A percentile compares a stretch with the other conserved stretches of the same genome.
phyloP scores from a whole-genome alignment of 1,140 invertebrate genomes.

The Aphelinus certus region DNA sequence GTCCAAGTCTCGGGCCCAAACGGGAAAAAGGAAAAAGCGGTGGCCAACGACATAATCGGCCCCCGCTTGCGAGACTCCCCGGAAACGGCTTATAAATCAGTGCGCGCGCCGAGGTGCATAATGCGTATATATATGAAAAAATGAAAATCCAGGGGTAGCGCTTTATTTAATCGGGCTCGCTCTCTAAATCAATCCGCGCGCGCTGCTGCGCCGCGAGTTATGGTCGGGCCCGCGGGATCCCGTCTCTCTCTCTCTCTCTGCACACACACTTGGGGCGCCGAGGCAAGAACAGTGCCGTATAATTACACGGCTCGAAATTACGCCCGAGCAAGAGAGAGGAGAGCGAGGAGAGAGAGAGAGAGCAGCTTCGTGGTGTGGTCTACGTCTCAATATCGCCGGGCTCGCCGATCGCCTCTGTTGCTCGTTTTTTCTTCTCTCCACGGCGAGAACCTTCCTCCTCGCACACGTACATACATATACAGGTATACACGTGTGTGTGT shows the following conservation, averaged over 20 bases:
- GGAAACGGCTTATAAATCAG: constrained; percentile 21
- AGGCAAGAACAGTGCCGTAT: constrained; percentile 52
- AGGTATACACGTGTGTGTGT: no score
- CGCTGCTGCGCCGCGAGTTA: constrained; percentile 14
- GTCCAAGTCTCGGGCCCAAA: no score
- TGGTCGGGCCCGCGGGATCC: not conserved
- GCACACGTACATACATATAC: not conserved
- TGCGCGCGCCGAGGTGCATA: not conserved
- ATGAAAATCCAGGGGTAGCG: constrained; percentile 35
- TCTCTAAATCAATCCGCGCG: constrained; percentile 57
- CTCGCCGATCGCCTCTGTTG: not conserved
- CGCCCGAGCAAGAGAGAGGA: constrained; percentile 40
- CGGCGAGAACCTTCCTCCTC: no score
- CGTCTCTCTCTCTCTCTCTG: constrained; percentile 7
- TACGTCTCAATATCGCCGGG: constrained; percentile 56
- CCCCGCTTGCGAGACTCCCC: not conserved
- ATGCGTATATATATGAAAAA: not conserved
- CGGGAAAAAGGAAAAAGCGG: not conserved
- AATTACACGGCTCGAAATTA: constrained; percentile 59
- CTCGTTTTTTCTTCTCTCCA: no score
- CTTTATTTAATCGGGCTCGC: constrained; percentile 37
- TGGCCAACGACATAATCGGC: constrained; percentile 6
- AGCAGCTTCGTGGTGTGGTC: constrained; percentile 51
- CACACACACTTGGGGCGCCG: not conserved
- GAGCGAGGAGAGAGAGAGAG: not conserved